phyloP scores from a whole-genome alignment of 2,888 invertebrate genomes.

The Catocala sponsa region DNA sequence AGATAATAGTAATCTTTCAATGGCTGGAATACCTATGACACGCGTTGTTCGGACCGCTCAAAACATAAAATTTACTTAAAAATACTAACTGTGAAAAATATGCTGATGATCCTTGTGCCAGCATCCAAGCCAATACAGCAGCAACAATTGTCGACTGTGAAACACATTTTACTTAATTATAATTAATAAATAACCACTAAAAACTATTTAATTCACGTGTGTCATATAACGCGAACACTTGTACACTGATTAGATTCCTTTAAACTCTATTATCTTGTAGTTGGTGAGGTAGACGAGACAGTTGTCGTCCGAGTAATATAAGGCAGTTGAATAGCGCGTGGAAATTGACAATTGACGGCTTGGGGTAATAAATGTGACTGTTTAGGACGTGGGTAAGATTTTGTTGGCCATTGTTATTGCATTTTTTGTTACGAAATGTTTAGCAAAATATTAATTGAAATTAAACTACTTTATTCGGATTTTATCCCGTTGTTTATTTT shows the following conservation, averaged over 20 bases:
- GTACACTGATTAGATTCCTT: constrained; percentile 49
- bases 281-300: constrained; percentile 29
- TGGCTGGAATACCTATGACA: no score
- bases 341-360: no score
- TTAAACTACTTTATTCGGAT: no score
- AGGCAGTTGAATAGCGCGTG: no score
- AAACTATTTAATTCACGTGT: constrained; percentile 23
- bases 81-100: constrained; percentile 60
- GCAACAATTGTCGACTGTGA: constrained; percentile 60
- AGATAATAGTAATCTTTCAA: no score
- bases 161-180: constrained; percentile 53
- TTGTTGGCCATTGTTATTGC: no score
- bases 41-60: background rate
- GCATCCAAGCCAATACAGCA: constrained; percentile 63
- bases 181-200: constrained; percentile 15
- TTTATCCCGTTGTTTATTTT: no score
- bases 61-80: background rate
- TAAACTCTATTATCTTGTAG: constrained; percentile 39
- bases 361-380: no score
- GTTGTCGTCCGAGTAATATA: constrained; percentile 26
- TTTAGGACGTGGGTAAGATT: no score
- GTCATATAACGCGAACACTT: constrained; percentile 23
- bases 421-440: no score
- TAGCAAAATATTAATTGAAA: no score
- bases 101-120: constrained; percentile 63